A percentile compares a stretch with the other conserved stretches of the same genome.
These are phyloP conservation scores for Prolemur simus DNA, from an alignment of 2,113 vertebrate species.

Conservation along the genomic window DNA sequence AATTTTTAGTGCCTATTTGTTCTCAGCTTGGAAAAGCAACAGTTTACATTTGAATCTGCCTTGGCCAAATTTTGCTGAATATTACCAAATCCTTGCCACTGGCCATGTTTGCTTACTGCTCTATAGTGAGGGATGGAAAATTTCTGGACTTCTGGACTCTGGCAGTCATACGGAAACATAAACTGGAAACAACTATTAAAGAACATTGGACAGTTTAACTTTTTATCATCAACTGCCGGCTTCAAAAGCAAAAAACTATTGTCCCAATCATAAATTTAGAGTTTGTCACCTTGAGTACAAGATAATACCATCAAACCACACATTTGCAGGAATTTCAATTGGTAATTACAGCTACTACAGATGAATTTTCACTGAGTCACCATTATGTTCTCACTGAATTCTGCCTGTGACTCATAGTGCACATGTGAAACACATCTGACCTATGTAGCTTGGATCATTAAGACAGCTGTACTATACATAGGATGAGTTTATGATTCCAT, in stretches of 20 bases:
- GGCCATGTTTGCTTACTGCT: not conserved
- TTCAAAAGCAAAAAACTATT: not conserved
- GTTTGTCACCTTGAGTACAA: not conserved
- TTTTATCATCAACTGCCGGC: not conserved
- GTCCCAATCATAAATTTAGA: slow-evolving; percentile 4
- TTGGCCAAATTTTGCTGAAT: not conserved
- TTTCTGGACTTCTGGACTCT: not conserved
- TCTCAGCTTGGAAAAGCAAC: not conserved
- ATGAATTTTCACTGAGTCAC: not conserved
- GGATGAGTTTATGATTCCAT: slow-evolving; percentile 8
- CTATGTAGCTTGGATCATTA: not conserved
- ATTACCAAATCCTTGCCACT: not conserved
- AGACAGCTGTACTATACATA: not conserved
- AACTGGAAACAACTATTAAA: not conserved
- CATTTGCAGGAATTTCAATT: not conserved
- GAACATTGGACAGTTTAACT: not conserved
- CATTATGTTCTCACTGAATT: not conserved
- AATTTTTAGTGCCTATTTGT: not conserved
- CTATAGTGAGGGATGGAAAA: not conserved
- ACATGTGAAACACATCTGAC: slow-evolving; percentile 23
- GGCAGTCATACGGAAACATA: not conserved
- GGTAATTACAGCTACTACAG: not conserved
- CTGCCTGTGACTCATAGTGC: not conserved
- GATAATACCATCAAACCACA: not conserved
- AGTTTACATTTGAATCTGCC: not conserved